Conservation (phyloP, 2,113 vertebrate genomes). For the Silurus meridionalis region DNA sequence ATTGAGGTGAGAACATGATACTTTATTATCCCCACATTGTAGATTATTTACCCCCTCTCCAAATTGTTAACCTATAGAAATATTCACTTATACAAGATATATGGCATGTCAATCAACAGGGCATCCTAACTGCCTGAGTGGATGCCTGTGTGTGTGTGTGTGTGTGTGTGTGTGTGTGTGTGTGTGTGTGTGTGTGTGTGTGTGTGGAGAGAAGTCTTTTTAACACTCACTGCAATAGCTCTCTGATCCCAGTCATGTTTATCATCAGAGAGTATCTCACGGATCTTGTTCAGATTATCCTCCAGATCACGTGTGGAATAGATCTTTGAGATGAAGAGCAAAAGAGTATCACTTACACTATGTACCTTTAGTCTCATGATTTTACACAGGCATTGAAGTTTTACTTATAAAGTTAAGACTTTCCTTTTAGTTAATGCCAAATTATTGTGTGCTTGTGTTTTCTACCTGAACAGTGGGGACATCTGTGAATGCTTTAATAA, state of each 20-base stretch:
- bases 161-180: background rate
- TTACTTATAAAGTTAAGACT: background rate
- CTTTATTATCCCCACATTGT: background rate
- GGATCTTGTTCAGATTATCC: conserved; percentile 97
- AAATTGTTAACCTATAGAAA: background rate
- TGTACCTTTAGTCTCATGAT: background rate
- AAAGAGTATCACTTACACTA: background rate
- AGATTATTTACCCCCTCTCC: background rate
- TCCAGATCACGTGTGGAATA: conserved; percentile 84
- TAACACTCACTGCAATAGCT: conserved; percentile 79
- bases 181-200: background rate
- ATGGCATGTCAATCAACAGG: background rate
- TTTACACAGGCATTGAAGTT: background rate
- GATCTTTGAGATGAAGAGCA: background rate
- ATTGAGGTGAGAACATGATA: background rate
- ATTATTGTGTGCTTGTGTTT: conserved; percentile 3
- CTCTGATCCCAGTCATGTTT: conserved; percentile 99
- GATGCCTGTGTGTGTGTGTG: background rate
- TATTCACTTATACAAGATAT: background rate
- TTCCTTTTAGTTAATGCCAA: background rate
- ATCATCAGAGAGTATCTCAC: conserved; percentile 95
- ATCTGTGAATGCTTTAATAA: conserved; percentile 91
- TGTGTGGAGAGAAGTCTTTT: too few species aligned
- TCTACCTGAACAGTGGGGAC: conserved; percentile 90
- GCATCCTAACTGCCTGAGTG: too few species aligned